A percentile compares a stretch with the other conserved stretches of the same genome.
Evolutionary conservation across 2,113 vertebrate species (phyloP).

Genomic region (Mustela lutreola): DNA sequence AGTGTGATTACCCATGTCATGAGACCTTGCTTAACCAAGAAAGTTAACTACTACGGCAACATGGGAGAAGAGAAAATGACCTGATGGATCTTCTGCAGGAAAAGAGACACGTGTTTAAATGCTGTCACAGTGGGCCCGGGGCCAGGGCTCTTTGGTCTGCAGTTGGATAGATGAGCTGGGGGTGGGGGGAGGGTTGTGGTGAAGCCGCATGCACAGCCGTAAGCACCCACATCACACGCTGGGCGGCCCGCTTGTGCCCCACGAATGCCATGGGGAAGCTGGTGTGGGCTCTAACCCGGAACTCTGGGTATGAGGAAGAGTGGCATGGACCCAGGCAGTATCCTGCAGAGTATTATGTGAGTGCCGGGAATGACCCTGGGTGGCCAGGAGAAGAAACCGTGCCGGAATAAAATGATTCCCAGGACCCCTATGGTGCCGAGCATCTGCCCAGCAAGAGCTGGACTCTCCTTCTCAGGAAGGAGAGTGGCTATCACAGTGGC

Average conservation of each 20-base stretch:
- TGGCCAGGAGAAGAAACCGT: neutral
- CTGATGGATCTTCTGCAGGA: neutral
- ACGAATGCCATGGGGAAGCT: neutral
- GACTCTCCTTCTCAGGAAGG: neutral
- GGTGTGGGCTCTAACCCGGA: neutral
- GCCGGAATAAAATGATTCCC: neutral
- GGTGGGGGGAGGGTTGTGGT: accelerated
- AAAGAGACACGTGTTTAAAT: neutral
- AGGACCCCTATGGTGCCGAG: neutral
- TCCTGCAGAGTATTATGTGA: neutral
- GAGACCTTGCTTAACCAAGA: neutral
- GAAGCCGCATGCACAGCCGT: accelerated
- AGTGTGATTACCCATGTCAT: neutral
- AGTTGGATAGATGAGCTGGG: too few species aligned
- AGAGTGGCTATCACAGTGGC: too few species aligned
- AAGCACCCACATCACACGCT: accelerated
- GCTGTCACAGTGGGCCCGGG: neutral
- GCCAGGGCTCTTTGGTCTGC: accelerated
- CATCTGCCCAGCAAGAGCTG: neutral
- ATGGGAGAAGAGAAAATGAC: neutral
- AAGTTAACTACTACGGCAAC: neutral
- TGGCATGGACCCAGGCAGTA: neutral
- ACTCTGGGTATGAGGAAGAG: neutral
- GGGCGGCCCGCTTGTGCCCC: accelerated
- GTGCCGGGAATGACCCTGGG: neutral